Conservation (phyloP, 2,888 invertebrate genomes). For the Hipparchia sbordonii region DNA sequence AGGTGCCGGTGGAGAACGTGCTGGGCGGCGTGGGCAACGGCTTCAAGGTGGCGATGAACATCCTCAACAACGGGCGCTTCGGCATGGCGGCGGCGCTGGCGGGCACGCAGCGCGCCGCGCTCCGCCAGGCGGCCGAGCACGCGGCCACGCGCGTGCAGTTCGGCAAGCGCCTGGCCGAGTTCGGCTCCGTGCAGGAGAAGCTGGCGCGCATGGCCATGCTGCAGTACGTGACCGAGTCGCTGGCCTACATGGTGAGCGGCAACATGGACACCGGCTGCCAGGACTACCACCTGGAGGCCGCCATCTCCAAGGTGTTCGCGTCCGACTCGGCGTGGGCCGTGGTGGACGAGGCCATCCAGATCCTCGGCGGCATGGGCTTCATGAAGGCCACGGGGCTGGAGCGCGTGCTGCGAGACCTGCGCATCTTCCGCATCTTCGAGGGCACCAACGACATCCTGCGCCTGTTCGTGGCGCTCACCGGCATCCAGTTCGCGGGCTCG, state of each 20-base stretch:
- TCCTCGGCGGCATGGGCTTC: slow-evolving; percentile 98
- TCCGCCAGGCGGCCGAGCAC: slow-evolving; percentile 94
- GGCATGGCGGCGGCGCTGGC: slow-evolving; percentile 98
- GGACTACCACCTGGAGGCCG: slow-evolving; percentile 98
- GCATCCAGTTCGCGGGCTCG: slow-evolving; percentile 96
- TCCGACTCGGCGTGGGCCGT: slow-evolving; percentile 98
- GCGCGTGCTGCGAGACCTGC: slow-evolving; percentile 94
- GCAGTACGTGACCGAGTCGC: slow-evolving; percentile 96
- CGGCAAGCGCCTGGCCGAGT: slow-evolving; percentile 91
- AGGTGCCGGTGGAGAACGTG: slow-evolving; percentile 94
- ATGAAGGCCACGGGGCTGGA: slow-evolving; percentile 97
- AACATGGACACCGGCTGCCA: slow-evolving; percentile 97
- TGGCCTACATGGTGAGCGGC: slow-evolving; percentile 97
- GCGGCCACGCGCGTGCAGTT: slow-evolving; percentile 96
- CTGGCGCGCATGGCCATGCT: slow-evolving; percentile 95
- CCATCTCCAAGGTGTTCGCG: slow-evolving; percentile 97
- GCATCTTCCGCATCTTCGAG: slow-evolving; percentile 99
- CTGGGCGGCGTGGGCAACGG: slow-evolving; percentile 95
- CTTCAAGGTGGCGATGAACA: slow-evolving; percentile 98
- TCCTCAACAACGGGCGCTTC: slow-evolving; percentile 98
- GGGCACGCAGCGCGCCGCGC: slow-evolving; percentile 95
- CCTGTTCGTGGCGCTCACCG: slow-evolving; percentile 97
- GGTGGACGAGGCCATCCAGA: slow-evolving; percentile 98
- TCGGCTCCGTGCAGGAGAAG: slow-evolving; percentile 95
- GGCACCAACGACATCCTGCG: slow-evolving; percentile 99